Conservation (phyloP, 2,888 invertebrate genomes). For the Dusona sp. region DNA sequence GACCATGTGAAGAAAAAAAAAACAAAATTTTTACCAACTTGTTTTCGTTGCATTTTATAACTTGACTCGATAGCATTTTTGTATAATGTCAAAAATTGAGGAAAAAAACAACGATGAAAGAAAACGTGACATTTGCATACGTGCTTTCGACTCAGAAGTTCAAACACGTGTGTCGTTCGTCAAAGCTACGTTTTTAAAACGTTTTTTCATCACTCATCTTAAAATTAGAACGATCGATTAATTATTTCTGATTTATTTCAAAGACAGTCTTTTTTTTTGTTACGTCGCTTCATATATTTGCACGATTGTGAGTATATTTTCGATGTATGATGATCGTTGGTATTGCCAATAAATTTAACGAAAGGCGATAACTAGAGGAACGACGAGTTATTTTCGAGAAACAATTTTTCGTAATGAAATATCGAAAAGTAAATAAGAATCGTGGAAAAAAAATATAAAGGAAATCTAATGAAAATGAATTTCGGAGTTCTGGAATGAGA, state of each 20-base stretch:
- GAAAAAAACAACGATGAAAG: too few species aligned
- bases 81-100: constrained; percentile 41
- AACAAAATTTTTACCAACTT: not conserved
- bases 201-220: not conserved
- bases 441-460: not conserved
- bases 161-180: not conserved
- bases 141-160: not conserved
- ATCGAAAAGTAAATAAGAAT: not conserved
- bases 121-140: not conserved
- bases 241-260: not conserved
- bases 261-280: not conserved
- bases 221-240: not conserved
- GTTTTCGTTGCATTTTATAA: not conserved
- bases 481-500: not conserved
- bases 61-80: not conserved
- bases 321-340: too few species aligned
- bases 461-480: not conserved
- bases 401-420: not conserved
- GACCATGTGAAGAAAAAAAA: not conserved
- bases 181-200: not conserved
- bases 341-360: too few species aligned
- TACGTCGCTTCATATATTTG: too few species aligned
- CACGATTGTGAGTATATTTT: too few species aligned
- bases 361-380: too few species aligned
- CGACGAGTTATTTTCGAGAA: too few species aligned